Percentiles rank a stretch among this genome's conserved stretches.
These are phyloP conservation scores for Notarius lentiginosus DNA, from an alignment of 2,113 vertebrate genomes.

Conservation along the genomic window DNA sequence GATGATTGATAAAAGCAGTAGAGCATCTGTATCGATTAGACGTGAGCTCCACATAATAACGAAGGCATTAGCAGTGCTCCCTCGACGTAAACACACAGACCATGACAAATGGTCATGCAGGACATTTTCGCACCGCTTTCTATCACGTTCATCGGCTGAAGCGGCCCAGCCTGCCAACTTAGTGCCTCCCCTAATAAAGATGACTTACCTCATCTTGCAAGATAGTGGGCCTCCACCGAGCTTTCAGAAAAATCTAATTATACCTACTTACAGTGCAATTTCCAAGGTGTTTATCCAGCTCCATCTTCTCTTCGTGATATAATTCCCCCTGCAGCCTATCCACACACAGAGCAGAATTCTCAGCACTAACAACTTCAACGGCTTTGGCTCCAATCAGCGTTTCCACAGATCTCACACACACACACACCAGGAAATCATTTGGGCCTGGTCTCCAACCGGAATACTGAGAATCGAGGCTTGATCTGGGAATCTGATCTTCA, in stretches of 20 bases:
- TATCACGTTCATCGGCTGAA: slow-evolving; percentile 33
- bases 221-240: slow-evolving; percentile 41
- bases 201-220: slow-evolving; percentile 45
- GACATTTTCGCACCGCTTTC: slow-evolving; percentile 27
- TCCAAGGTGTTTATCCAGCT: slow-evolving; percentile 53
- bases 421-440: background rate
- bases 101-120: slow-evolving; percentile 59
- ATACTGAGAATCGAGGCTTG: background rate
- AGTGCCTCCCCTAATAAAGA: slow-evolving; percentile 53
- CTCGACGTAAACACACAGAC: slow-evolving; percentile 24
- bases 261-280: slow-evolving; percentile 54
- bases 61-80: slow-evolving; percentile 44
- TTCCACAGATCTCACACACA: background rate
- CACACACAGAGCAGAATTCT: slow-evolving; percentile 12
- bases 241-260: slow-evolving; percentile 54
- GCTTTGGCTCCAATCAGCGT: background rate
- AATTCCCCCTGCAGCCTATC: slow-evolving; percentile 34
- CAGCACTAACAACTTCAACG: background rate
- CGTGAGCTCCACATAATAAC: slow-evolving; percentile 50
- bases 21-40: slow-evolving; percentile 55
- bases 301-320: slow-evolving; percentile 47
- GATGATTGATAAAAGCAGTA: slow-evolving; percentile 45
- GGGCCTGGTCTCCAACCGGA: background rate
- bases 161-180: slow-evolving; percentile 34
- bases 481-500: background rate